These are phyloP conservation scores for Phania funesta DNA, from an alignment of 2,888 invertebrate genomes.

Conservation along the genomic window DNA sequence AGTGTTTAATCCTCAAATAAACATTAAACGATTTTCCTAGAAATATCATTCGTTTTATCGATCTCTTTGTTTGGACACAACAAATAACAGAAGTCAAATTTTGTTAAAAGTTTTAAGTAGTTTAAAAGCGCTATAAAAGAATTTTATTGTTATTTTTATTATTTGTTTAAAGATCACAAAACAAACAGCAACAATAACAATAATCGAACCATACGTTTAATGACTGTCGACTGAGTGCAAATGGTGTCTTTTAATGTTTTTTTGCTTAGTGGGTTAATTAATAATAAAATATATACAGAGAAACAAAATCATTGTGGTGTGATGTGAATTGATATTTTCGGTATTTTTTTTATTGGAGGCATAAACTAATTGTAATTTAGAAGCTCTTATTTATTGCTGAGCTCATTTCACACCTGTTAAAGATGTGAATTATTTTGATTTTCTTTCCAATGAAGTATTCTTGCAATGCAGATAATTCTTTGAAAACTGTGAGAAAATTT, in stretches of 20 bases:
- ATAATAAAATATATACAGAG: slow-evolving; percentile 38
- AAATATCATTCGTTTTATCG: slow-evolving; percentile 21
- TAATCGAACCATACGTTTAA: slow-evolving; percentile 6
- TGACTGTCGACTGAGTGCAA: background rate
- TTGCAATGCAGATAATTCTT: background rate
- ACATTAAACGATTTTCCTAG: slow-evolving; percentile 51
- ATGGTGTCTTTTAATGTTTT: slow-evolving; percentile 32
- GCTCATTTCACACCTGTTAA: slow-evolving; percentile 58
- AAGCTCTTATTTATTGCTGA: slow-evolving; percentile 56
- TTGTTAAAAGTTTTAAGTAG: slow-evolving; percentile 38
- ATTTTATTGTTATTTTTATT: slow-evolving; percentile 58
- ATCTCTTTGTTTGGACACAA: background rate
- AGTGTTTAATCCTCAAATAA: slow-evolving; percentile 50
- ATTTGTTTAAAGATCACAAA: slow-evolving; percentile 40
- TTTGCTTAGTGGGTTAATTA: slow-evolving; percentile 61
- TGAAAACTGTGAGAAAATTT: slow-evolving; percentile 22
- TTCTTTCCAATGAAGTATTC: slow-evolving; percentile 16
- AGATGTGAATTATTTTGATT: slow-evolving; percentile 4
- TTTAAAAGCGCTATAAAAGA: slow-evolving; percentile 51
- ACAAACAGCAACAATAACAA: background rate
- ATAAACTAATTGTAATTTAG: slow-evolving; percentile 37
- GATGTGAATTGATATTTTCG: slow-evolving; percentile 48
- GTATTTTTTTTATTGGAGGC: slow-evolving; percentile 12
- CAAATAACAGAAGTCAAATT: slow-evolving; percentile 40
- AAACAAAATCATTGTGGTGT: slow-evolving; percentile 30